Evolutionary conservation across 2,888 invertebrate species (phyloP).

Genomic region (Esperia sulphurella): DNA sequence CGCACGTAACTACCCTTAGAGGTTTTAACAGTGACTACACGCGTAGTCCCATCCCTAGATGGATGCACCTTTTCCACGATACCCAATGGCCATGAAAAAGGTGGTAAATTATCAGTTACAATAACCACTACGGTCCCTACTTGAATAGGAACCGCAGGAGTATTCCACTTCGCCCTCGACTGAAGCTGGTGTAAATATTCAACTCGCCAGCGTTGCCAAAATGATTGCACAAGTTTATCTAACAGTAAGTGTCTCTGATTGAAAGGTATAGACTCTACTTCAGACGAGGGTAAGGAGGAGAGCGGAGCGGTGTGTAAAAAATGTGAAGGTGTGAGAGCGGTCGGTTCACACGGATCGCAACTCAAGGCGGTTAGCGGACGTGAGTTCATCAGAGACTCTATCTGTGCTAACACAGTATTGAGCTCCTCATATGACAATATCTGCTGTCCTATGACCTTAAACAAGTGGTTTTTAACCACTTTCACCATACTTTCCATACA

Average conservation of each 20-base stretch:
- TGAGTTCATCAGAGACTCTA: too few species aligned
- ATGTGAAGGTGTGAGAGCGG: too few species aligned
- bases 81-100: background rate
- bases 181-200: conserved; percentile 10
- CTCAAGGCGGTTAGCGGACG: too few species aligned
- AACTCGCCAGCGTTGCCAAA: conserved; percentile 10
- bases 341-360: too few species aligned
- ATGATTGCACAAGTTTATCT: conserved; percentile 7
- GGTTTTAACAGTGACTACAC: background rate
- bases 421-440: too few species aligned
- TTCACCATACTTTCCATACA: too few species aligned
- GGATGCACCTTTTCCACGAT: background rate
- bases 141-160: background rate
- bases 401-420: too few species aligned
- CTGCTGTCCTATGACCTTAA: too few species aligned
- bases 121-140: background rate
- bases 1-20: background rate
- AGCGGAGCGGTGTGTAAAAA: too few species aligned
- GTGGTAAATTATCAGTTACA: background rate
- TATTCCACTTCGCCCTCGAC: conserved; percentile 7
- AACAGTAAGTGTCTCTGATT: conserved; percentile 1
- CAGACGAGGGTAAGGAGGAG: too few species aligned
- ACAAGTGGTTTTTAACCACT: too few species aligned
- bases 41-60: background rate
- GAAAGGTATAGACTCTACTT: too few species aligned